Evolutionary conservation across 2,797 vertebrate genomes (phyloP).

Genomic region (Melanotaenia maccullochi): DNA sequence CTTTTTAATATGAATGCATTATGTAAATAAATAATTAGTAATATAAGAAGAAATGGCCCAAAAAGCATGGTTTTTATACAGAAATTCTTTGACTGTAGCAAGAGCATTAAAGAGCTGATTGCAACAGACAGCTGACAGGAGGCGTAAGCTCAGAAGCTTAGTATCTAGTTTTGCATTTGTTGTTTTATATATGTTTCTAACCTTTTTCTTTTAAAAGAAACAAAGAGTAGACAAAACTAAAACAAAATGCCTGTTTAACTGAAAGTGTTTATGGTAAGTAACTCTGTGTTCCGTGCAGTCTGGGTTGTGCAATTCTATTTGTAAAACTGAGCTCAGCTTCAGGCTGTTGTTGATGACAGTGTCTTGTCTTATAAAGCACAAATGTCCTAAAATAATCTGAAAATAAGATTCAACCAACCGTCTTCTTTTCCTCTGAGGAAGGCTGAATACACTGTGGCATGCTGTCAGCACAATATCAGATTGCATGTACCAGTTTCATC

Average conservation of each 20-base stretch:
- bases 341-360: conserved; percentile 1
- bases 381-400: conserved; percentile 23
- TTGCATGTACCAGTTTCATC: conserved; percentile 22
- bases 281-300: neutral
- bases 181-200: neutral
- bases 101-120: conserved; percentile 32
- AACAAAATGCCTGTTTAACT: neutral
- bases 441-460: conserved; percentile 25
- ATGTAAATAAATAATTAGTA: neutral
- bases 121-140: conserved; percentile 34
- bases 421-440: neutral
- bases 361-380: conserved; percentile 13
- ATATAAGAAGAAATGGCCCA: neutral
- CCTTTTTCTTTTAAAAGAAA: neutral
- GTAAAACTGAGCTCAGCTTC: conserved; percentile 1
- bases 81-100: neutral
- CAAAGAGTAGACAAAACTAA: neutral
- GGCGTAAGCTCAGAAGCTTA: neutral
- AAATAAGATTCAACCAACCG: conserved; percentile 18
- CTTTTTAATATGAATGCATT: neutral
- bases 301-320: neutral
- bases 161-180: neutral
- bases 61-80: neutral
- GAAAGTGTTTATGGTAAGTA: neutral
- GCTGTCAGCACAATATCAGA: conserved; percentile 44